A percentile compares a stretch with the other conserved stretches of the same genome.
phyloP scores from a whole-genome alignment of 2,797 vertebrate species.

The Rhinatrema bivittatum region DNA sequence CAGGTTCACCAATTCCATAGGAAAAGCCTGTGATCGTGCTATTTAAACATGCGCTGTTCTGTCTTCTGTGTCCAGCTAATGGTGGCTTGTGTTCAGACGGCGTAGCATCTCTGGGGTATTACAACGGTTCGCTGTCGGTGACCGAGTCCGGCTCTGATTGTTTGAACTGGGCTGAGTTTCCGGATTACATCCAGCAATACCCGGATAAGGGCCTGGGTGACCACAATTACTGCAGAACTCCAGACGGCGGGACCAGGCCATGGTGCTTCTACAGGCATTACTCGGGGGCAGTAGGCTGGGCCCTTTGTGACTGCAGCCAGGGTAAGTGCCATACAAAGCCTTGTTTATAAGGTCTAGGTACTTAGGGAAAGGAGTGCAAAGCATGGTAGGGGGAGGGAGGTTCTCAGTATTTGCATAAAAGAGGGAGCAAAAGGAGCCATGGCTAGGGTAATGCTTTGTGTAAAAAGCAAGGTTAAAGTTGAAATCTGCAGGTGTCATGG shows the following conservation, averaged over 20 bases:
- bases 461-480: no score
- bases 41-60: slow-evolving; percentile 1
- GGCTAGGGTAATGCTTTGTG: no score
- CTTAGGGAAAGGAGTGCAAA: background rate
- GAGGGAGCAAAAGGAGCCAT: no score
- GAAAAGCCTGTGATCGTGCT: no score
- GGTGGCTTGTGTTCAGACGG: slow-evolving; percentile 60
- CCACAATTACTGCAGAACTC: slow-evolving; percentile 85
- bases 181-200: slow-evolving; percentile 85
- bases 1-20: no score
- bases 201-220: slow-evolving; percentile 76
- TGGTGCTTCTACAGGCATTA: slow-evolving; percentile 87
- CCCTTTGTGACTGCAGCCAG: slow-evolving; percentile 84
- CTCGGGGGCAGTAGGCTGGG: slow-evolving; percentile 79
- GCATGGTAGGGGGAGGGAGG: background rate
- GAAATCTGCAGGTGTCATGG: no score
- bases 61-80: slow-evolving; percentile 21
- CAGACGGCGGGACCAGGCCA: slow-evolving; percentile 70
- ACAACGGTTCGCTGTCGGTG: slow-evolving; percentile 75
- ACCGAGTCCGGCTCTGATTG: slow-evolving; percentile 63
- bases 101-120: slow-evolving; percentile 67
- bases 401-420: no score
- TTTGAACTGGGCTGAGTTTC: slow-evolving; percentile 82
- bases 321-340: slow-evolving; percentile 43
- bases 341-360: fast-evolving